These are phyloP conservation scores for Phaedon cochleariae DNA, from an alignment of 2,888 invertebrate species.

Conservation along the genomic window DNA sequence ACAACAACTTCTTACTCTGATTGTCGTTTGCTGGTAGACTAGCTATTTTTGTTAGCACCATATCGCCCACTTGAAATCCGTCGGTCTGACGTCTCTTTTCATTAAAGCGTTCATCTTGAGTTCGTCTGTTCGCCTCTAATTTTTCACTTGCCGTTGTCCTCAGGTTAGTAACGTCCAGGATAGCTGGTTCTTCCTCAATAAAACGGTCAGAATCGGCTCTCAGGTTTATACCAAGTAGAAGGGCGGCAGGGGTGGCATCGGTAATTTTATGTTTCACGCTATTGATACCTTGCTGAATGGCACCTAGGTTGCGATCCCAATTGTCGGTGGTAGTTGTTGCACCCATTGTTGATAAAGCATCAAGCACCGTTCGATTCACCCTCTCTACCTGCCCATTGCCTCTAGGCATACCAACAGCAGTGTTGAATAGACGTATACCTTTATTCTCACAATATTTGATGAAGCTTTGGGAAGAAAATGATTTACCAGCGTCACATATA, in stretches of 20 bases:
- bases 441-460: slow-evolving; percentile 47
- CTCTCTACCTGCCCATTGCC: slow-evolving; percentile 54
- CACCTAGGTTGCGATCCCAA: slow-evolving; percentile 42
- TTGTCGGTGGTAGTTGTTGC: slow-evolving; percentile 14
- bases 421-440: slow-evolving; percentile 43
- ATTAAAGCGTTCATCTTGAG: too few relatives aligned
- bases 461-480: slow-evolving; percentile 43
- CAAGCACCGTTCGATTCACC: slow-evolving; percentile 37
- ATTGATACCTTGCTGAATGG: slow-evolving; percentile 40
- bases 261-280: slow-evolving; percentile 33
- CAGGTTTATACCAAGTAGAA: slow-evolving; percentile 20
- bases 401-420: slow-evolving; percentile 41
- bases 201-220: slow-evolving; percentile 25
- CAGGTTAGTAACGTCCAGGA: too few relatives aligned
- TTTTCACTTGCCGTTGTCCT: too few relatives aligned
- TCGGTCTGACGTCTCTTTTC: not conserved
- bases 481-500: slow-evolving; percentile 23
- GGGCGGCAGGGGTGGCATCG: slow-evolving; percentile 23
- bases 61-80: slow-evolving; percentile 16
- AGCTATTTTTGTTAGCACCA: slow-evolving; percentile 27
- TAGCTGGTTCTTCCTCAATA: slow-evolving; percentile 14
- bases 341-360: slow-evolving; percentile 36
- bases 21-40: slow-evolving; percentile 22
- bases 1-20: slow-evolving; percentile 29
- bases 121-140: too few relatives aligned